These are phyloP conservation scores for Orthonychiurus folsomi DNA, from an alignment of 2,888 invertebrate genomes.

Conservation along the genomic window DNA sequence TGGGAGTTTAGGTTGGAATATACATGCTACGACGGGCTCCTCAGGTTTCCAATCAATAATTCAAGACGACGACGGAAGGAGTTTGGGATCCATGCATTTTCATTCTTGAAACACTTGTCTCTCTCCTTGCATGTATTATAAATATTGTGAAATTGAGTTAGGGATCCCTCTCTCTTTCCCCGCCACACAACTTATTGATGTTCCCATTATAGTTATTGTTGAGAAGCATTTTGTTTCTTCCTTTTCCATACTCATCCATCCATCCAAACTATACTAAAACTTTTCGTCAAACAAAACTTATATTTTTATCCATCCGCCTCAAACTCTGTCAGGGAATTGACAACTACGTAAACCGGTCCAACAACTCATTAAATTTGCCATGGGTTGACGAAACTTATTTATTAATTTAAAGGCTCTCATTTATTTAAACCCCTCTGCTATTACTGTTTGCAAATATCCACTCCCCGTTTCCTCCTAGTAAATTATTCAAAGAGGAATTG, in stretches of 20 bases:
- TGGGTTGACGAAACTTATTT: background rate
- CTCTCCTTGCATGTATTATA: background rate
- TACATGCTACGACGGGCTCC: background rate
- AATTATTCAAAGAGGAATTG: too few species aligned
- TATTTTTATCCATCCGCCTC: background rate
- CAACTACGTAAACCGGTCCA: background rate
- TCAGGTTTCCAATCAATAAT: slow-evolving; percentile 20
- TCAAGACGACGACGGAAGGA: slow-evolving; percentile 1
- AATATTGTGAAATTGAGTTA: background rate
- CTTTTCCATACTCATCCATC: background rate
- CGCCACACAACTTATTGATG: background rate
- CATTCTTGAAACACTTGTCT: background rate
- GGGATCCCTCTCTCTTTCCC: too few species aligned
- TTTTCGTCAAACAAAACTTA: background rate
- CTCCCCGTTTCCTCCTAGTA: too few species aligned
- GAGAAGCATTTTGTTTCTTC: background rate
- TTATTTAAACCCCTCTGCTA: too few species aligned
- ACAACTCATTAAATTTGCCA: background rate
- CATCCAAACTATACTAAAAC: background rate
- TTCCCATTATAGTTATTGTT: background rate
- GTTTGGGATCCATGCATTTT: background rate
- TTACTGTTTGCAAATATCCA: too few species aligned
- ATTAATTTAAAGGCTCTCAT: too few species aligned
- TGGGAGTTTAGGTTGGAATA: background rate
- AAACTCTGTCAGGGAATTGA: background rate